A percentile compares a stretch with the other conserved stretches of the same genome.
Evolutionary conservation across 1,140 invertebrate species (phyloP).

Genomic region (Chionoecetes opilio): DNA sequence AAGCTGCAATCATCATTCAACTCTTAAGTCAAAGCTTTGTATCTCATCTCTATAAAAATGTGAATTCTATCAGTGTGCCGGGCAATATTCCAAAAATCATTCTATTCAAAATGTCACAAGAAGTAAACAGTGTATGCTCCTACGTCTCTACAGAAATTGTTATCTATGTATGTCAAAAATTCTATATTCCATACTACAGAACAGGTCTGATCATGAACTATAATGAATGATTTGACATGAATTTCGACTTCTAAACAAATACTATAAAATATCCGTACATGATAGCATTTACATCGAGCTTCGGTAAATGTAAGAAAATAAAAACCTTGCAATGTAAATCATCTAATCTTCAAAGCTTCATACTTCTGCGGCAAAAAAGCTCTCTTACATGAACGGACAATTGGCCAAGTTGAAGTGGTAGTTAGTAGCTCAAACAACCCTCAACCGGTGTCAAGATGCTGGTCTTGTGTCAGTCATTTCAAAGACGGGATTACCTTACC

Average conservation of each 20-base stretch:
- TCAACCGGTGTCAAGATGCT: slow-evolving; percentile 64
- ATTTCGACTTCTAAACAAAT: neutral
- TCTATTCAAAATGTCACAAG: neutral
- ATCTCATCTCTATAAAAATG: neutral
- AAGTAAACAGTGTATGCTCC: neutral
- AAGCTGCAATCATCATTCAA: neutral
- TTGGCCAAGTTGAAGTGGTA: neutral
- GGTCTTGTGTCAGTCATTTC: slow-evolving; percentile 69
- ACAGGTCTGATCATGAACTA: neutral
- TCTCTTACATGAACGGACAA: neutral
- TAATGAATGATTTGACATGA: neutral
- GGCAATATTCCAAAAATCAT: too few species aligned
- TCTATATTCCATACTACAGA: neutral
- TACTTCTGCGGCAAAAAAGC: neutral
- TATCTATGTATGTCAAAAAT: neutral
- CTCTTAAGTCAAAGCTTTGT: neutral
- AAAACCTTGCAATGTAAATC: neutral
- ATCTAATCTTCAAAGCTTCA: neutral
- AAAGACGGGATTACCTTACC: slow-evolving; percentile 69
- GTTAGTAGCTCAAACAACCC: slow-evolving; percentile 59
- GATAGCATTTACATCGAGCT: neutral
- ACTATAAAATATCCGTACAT: neutral
- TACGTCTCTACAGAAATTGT: neutral
- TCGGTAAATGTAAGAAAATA: neutral
- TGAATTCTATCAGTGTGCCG: too few species aligned